A percentile compares a stretch with the other conserved stretches of the same genome.
These are phyloP conservation scores for Drosophila kikkawai DNA, from an alignment of 1,140 invertebrate species.

Conservation along the genomic window DNA sequence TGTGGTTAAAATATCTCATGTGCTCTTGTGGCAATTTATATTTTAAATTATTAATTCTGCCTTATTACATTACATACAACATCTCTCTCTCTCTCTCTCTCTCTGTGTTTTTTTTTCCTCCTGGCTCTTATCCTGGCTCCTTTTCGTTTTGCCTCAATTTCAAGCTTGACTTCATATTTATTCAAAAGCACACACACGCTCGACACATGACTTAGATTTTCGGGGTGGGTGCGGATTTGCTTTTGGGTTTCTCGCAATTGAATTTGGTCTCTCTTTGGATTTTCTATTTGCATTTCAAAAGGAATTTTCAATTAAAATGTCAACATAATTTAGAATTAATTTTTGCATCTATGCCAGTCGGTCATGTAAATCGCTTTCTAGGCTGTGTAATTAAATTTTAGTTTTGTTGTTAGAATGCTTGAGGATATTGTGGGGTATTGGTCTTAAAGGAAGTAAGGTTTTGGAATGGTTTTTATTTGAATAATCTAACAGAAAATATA, in stretches of 20 bases:
- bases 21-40: slow-evolving; percentile 80
- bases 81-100: neutral
- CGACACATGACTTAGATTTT: slow-evolving; percentile 43
- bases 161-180: slow-evolving; percentile 63
- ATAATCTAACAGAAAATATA: neutral
- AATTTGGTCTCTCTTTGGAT: slow-evolving; percentile 56
- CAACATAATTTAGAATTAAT: slow-evolving; percentile 52
- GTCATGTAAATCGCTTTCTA: slow-evolving; percentile 25
- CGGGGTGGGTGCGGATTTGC: slow-evolving; percentile 46
- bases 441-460: neutral
- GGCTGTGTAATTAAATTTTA: slow-evolving; percentile 40
- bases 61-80: slow-evolving; percentile 70
- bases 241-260: slow-evolving; percentile 56
- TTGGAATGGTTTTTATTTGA: neutral
- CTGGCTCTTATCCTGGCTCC: neutral
- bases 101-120: neutral
- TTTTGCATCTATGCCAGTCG: slow-evolving; percentile 26
- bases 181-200: slow-evolving; percentile 22
- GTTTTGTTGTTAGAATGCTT: slow-evolving; percentile 4
- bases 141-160: slow-evolving; percentile 45
- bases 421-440: neutral
- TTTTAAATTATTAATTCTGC: slow-evolving; percentile 81
- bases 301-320: slow-evolving; percentile 73
- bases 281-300: slow-evolving; percentile 66
- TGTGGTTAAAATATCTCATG: slow-evolving; percentile 83